These are phyloP conservation scores for Zapornia atra DNA, from an alignment of 2,113 vertebrate species.

Conservation along the genomic window DNA sequence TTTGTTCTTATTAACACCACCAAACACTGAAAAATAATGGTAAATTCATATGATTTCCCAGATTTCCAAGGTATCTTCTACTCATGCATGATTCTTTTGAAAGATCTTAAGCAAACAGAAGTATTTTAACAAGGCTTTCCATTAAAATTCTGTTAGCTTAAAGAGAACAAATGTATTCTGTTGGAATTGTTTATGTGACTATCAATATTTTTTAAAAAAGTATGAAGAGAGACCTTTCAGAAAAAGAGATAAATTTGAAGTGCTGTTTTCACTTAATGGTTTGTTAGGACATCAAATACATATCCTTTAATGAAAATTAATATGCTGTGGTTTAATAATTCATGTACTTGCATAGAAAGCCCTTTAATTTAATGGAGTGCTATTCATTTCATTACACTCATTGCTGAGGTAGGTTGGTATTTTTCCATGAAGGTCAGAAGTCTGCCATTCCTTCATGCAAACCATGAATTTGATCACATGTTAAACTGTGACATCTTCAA, in stretches of 20 bases:
- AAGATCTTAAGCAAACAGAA: conserved; percentile 50
- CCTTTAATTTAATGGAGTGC: conserved; percentile 7
- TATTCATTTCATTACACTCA: background rate
- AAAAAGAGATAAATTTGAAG: background rate
- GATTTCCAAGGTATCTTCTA: conserved; percentile 39
- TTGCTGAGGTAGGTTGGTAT: background rate
- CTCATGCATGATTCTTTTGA: conserved; percentile 6
- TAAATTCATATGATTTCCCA: conserved; percentile 45
- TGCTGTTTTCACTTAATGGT: background rate
- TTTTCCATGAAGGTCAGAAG: background rate
- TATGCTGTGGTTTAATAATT: conserved; percentile 28
- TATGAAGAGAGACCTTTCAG: background rate
- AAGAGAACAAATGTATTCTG: background rate
- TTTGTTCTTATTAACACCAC: background rate
- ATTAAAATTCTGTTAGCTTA: background rate
- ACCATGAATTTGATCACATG: background rate
- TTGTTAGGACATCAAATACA: conserved; percentile 31
- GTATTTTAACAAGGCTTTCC: conserved; percentile 11
- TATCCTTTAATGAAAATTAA: conserved; percentile 41
- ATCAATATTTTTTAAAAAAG: background rate
- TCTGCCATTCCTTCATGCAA: background rate
- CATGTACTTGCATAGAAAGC: background rate
- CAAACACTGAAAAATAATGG: background rate
- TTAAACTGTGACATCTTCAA: background rate
- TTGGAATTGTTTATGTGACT: background rate